Evolutionary conservation across 2,113 vertebrate species (phyloP), one percentile per base, ranked within the genome.

Genomic region (Leptobrachium ailaonicum): DNA sequence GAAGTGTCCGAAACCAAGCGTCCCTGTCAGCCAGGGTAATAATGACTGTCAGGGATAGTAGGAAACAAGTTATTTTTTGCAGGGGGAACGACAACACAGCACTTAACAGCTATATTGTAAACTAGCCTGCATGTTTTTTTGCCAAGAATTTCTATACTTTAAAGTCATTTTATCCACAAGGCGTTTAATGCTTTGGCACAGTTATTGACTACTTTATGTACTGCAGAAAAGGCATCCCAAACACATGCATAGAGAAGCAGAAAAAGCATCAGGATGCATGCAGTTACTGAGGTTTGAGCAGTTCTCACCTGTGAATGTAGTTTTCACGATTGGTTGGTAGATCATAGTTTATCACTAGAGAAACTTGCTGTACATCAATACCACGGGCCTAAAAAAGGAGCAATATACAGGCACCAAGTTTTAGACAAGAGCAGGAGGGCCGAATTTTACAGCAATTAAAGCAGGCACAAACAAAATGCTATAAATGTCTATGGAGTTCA

Each of bases 261-360:
- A 64, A 2, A 43, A 20, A 71, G 50, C 42, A 40, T 20, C 32
- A n/a, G 41, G 2, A 2, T n/a, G 11, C 8, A 6, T 58, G n/a
- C 9, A 43, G 44, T 45, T 68, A 20, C 41, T 42, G 53, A 9
- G 5, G 32, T 42, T 6, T 8, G 4, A 2, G 5, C 7, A 43
- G 20, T 76, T 64, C 5, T 41, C 13, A 97, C 97, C 97, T 97
- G 89, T 99, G 98, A 91, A 99, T 99, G 84, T 99, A 99, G 80
- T 99, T 99, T 90, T 99, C 98, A 90, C 98, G 92, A 88, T 99
- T 99, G 88, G 98, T 99, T n/a, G 98, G 98, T 82, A 99, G 93
- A 86, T 99, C 97, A 11, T 99, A 99, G 82, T 99, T 99, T 84
- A 99, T 99, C 85, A 99, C 97, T 88, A 99, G 85, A 2, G 98